Conservation (phyloP, 2,888 invertebrate species). For the Chrysolina americana region DNA sequence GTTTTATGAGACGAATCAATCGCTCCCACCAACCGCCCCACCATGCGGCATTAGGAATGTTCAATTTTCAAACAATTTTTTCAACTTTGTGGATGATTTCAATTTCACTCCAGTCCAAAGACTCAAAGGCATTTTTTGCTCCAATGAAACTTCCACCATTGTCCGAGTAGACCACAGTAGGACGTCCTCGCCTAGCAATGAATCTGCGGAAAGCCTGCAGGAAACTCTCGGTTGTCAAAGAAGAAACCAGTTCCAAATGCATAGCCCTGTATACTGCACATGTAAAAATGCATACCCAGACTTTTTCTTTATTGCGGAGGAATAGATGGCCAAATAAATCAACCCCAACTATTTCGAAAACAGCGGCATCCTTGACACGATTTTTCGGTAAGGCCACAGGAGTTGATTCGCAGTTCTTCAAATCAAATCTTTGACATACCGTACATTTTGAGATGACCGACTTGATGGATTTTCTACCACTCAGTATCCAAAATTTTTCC, state of each 20-base stretch:
- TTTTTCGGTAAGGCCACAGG: background rate
- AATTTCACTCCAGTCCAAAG: background rate
- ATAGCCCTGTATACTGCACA: background rate
- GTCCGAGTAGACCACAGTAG: background rate
- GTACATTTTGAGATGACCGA: too few species aligned
- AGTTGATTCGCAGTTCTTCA: background rate
- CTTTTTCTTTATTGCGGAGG: background rate
- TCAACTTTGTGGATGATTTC: background rate
- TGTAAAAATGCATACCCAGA: background rate
- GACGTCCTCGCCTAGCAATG: background rate
- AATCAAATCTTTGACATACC: background rate
- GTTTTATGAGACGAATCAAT: too few species aligned
- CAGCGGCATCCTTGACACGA: background rate
- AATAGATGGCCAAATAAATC: too few species aligned
- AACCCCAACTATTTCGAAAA: too few species aligned
- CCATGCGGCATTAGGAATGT: background rate
- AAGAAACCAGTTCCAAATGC: background rate
- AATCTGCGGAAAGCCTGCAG: background rate
- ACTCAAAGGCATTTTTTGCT: background rate
- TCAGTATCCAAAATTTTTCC: background rate
- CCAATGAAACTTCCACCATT: background rate
- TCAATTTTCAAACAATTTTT: background rate
- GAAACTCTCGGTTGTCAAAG: background rate
- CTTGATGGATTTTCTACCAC: background rate
- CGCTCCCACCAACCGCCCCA: too few species aligned